Base-by-base conservation (phyloP, 2,888 invertebrate genomes). In the Selenia dentaria region DNA sequence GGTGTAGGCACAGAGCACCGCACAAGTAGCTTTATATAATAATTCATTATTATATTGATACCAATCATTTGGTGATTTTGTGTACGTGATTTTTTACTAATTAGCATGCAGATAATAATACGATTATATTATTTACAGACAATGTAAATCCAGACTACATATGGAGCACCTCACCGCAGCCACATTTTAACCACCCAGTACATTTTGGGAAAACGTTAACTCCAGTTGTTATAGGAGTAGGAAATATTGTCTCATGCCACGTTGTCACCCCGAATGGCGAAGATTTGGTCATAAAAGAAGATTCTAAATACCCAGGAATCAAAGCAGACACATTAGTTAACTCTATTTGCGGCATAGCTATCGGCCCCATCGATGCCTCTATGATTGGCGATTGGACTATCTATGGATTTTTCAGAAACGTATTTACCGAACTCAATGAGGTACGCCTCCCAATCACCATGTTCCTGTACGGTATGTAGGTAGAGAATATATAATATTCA, bases 221-320 rank as follows among this genome's bases (percentile, higher is more conserved):
- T 8, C 62, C 75, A 2, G 64, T 58, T 0, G 62, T 78, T 2
- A 27, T 39, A 11, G 61, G 62, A 0, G 2, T 1, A 8, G 62
- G 59, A 0, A 14, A 33, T 1, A 38, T 63, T 1, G 18, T 55
- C 2, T 55, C 64, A 1, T 79, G 79, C 31, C 74, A 73, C 45
- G 57, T 78, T 10, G 42, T 76, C 3, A 79, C 78, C 2, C 79
- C 77, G 0, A 36, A 55, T n/a, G 72, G 67, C 2, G 72, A 72
- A 61, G 54, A 71, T 51, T 52, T 72, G 27, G 57, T 65, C 1
- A 43, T 72, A 6, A 50, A 43, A 3, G 37, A 18, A 1, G 62
- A 68, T 13, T 54, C 59, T 14, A 39, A 58, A 3, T 72, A 69
- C 32, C 70, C 65, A n/a, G 54, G 67, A 22, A 63, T 75, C 11